Evolutionary conservation across 1,140 invertebrate genomes (phyloP).

Genomic region (Halictus rubicundus): DNA sequence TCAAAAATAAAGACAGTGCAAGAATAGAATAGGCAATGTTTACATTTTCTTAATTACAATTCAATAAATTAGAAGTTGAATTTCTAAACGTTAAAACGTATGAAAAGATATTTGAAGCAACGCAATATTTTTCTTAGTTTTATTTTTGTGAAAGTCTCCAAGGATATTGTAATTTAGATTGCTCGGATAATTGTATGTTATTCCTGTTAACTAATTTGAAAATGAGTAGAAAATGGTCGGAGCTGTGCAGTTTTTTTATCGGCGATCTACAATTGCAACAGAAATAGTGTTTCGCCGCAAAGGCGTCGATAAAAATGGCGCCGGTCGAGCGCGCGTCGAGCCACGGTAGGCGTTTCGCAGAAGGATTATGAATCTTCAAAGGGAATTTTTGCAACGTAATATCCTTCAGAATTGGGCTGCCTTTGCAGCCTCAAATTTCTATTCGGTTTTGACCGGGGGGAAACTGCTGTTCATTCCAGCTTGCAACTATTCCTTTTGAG

Average conservation of each 20-base stretch:
- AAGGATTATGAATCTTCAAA: conserved; percentile 58
- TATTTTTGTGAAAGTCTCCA: too few relatives aligned
- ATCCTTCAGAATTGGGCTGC: conserved; percentile 72
- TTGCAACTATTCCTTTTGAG: conserved; percentile 74
- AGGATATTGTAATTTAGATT: too few relatives aligned
- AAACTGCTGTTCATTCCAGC: conserved; percentile 78
- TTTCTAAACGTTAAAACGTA: too few relatives aligned
- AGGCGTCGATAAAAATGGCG: conserved; percentile 19
- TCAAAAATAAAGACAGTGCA: too few relatives aligned
- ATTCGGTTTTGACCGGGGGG: conserved; percentile 71
- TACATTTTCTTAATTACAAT: too few relatives aligned
- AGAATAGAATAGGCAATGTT: too few relatives aligned
- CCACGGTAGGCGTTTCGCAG: conserved; percentile 34
- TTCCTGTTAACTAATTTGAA: too few relatives aligned
- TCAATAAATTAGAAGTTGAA: too few relatives aligned
- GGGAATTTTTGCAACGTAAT: conserved; percentile 77
- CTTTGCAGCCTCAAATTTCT: conserved; percentile 74
- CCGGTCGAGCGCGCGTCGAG: background rate
- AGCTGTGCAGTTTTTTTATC: background rate
- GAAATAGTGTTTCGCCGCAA: conserved; percentile 3
- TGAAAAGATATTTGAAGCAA: too few relatives aligned
- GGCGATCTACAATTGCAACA: background rate
- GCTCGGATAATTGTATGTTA: too few relatives aligned
- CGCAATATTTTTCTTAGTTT: too few relatives aligned
- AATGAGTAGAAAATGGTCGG: background rate